Evolutionary conservation across 2,113 vertebrate species (phyloP).

Genomic region (Chloroceryle aenea): DNA sequence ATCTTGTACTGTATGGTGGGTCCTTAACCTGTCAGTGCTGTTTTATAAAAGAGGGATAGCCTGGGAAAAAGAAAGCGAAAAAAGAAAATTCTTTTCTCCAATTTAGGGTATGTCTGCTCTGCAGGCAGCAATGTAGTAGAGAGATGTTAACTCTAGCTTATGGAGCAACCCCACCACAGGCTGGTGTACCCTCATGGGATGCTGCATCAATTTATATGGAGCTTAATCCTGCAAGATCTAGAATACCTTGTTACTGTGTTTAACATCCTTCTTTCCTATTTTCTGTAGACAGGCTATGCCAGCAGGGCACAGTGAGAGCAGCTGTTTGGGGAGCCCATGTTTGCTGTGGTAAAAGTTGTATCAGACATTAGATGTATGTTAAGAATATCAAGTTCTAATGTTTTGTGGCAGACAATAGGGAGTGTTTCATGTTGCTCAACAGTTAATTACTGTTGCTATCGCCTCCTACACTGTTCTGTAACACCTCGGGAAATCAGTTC

Average conservation of each 20-base stretch:
- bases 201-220: accelerated
- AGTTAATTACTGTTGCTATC: constrained; percentile 45
- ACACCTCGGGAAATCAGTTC: neutral
- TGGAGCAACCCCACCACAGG: neutral
- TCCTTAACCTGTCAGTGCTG: neutral
- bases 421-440: constrained; percentile 47
- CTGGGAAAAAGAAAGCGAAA: neutral
- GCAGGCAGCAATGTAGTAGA: neutral
- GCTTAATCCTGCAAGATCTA: neutral
- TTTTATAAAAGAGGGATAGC: neutral
- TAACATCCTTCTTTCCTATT: neutral
- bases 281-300: neutral
- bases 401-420: constrained; percentile 20
- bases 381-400: constrained; percentile 14
- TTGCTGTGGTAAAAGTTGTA: neutral
- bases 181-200: neutral
- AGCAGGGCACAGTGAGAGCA: neutral
- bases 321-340: neutral
- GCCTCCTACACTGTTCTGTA: constrained; percentile 30
- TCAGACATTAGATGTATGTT: neutral
- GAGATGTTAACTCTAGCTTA: neutral
- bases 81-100: neutral
- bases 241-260: neutral
- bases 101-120: accelerated
- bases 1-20: neutral